Conservation (phyloP, 2,113 vertebrate genomes). For the Centropristis striata region DNA sequence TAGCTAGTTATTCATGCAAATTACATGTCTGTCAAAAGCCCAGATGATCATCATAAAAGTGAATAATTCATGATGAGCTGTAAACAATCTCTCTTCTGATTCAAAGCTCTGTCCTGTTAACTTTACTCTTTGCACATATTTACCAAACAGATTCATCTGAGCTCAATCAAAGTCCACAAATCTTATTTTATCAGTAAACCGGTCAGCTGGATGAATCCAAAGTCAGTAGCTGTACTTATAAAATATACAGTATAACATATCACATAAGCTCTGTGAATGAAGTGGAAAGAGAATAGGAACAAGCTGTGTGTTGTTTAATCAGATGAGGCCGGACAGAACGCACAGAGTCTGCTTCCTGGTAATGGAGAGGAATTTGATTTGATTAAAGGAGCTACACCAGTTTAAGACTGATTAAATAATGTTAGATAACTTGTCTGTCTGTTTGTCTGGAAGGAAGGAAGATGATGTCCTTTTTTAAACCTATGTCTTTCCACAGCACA, state of each 20-base stretch:
- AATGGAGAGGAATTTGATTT: background rate
- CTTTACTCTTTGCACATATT: slow-evolving; percentile 12
- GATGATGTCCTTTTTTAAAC: background rate
- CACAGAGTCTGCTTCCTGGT: background rate
- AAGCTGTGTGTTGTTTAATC: background rate
- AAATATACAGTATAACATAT: background rate
- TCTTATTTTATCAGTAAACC: background rate
- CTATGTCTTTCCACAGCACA: background rate
- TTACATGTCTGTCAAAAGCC: too few relatives aligned
- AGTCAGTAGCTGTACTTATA: background rate
- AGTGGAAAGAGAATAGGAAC: background rate
- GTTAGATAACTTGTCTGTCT: background rate
- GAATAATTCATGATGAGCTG: background rate
- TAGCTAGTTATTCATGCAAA: too few relatives aligned
- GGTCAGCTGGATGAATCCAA: background rate
- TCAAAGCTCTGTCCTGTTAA: background rate
- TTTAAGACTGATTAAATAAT: background rate
- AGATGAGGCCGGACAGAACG: slow-evolving; percentile 1
- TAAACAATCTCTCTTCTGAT: background rate
- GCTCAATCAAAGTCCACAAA: background rate
- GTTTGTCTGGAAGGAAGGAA: background rate
- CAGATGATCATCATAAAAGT: background rate
- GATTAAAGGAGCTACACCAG: background rate
- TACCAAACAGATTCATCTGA: background rate
- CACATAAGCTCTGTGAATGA: background rate